A percentile compares a stretch with the other conserved stretches of the same genome.
Evolutionary conservation across 1,140 invertebrate species (phyloP).

Genomic region (Dreissena rostriformis): DNA sequence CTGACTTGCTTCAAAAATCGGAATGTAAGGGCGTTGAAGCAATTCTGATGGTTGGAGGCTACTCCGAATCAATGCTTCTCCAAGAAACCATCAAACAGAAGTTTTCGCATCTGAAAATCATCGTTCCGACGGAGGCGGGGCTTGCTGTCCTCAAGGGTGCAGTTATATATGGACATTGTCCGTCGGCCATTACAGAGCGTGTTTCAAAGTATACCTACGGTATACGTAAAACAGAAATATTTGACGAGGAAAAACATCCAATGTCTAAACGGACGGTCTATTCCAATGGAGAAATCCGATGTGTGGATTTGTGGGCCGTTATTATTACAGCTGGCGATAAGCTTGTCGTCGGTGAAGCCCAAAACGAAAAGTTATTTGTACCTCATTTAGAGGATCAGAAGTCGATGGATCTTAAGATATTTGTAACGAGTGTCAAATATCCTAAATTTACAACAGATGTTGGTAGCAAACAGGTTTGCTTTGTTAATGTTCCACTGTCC

Average conservation of each 20-base stretch:
- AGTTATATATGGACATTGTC: conserved; percentile 16
- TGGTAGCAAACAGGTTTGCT: neutral
- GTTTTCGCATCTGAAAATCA: neutral
- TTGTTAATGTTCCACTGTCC: neutral
- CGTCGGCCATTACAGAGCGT: neutral
- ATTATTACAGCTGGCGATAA: neutral
- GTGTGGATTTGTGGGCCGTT: neutral
- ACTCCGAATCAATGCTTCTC: conserved; percentile 10
- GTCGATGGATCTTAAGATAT: neutral
- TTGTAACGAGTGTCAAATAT: neutral
- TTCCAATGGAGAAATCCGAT: neutral
- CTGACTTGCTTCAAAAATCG: neutral
- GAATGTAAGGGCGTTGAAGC: neutral
- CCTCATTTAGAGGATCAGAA: neutral
- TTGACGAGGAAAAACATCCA: conserved; percentile 5
- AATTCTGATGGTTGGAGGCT: conserved; percentile 23
- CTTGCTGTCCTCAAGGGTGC: conserved; percentile 22
- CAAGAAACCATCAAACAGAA: neutral
- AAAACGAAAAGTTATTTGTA: neutral
- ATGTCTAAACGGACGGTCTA: too few species aligned
- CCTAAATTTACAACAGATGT: neutral
- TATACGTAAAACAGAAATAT: neutral
- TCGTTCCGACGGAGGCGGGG: neutral
- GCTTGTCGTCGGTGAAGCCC: neutral
- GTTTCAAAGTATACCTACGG: conserved; percentile 19